Base-by-base conservation (phyloP, 2,888 invertebrate species). In the Petrolisthes manimaculis region DNA sequence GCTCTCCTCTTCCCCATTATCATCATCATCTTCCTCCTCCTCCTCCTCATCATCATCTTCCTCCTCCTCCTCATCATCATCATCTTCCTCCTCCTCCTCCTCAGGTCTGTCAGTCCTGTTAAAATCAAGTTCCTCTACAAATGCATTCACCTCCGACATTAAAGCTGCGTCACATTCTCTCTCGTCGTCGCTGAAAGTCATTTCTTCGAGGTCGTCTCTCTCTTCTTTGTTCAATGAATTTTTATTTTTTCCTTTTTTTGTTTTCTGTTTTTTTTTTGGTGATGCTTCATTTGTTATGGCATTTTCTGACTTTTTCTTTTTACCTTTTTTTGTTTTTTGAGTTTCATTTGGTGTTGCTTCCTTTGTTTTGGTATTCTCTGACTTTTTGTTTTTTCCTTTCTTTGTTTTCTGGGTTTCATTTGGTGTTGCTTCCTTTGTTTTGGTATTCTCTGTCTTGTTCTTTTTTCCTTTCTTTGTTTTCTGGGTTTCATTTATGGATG, bases 61-160 rank as follows among this genome's bases (percentile, higher is more conserved):
- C 12, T 81, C 81, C 51, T 67, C 14, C 14, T 67, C 79, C 54
- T 37, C 53, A 12, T 81, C 81, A 53, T 78, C 12, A 21, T 81
- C 21, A 9, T 24, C 67, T 0, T 24, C 24, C 61, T 24, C 61
- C 61, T 61, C 79, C n/a, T 53, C 14, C 54, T 79, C 55, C 6
- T 55, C 21, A 53, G 6, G 6, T 79, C n/a, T 54, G 21, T 21
- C 6, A 53, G 18, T 18, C 5, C 18, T 74, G 12, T 56, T 55
- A 56, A 84, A 84, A 55, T 84, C 21, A 18, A 84, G 75, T 12
- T 84, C 51, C 56, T 75, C 56, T 37, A 84, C 6, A 6, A 84
- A 24, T 56, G 55, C 0, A 9, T 55, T 37, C 24, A 84, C 74
- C 24, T 84, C 84, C 18, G 84, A 84, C 9, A 37, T 54, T 14